A percentile compares a stretch with the other conserved stretches of the same genome.
Evolutionary conservation across 2,888 invertebrate species (phyloP).

Genomic region (Agrochola macilenta): DNA sequence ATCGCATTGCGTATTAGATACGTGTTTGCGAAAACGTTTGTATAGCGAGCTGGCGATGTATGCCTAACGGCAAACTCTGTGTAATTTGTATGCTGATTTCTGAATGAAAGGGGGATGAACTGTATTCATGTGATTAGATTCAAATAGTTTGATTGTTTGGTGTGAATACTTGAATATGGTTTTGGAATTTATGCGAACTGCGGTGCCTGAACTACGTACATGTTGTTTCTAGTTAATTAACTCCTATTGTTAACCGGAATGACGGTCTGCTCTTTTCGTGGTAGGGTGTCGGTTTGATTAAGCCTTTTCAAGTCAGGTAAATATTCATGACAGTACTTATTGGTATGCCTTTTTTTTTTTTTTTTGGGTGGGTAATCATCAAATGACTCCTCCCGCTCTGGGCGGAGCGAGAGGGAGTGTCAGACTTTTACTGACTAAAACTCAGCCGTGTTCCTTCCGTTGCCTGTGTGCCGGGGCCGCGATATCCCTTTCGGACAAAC

Average conservation of each 20-base stretch:
- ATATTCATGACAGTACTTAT: conserved; percentile 9
- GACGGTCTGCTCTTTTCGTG: conserved; percentile 1
- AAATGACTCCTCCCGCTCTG: no score
- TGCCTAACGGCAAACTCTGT: conserved; percentile 17
- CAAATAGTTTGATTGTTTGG: conserved; percentile 22
- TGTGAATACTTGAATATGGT: conserved; percentile 38
- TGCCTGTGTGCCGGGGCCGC: no score
- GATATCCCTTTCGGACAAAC: no score
- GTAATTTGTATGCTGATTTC: conserved; percentile 52
- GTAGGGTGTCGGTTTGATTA: not conserved
- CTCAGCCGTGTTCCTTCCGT: no score
- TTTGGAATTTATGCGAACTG: conserved; percentile 22
- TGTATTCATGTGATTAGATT: conserved; percentile 44
- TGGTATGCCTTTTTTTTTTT: no score
- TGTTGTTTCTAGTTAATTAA: conserved; percentile 20
- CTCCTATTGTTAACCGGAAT: not conserved
- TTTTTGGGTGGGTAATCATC: no score
- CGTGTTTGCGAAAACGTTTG: conserved; percentile 32
- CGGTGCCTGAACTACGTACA: conserved; percentile 2
- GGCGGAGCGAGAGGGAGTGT: no score
- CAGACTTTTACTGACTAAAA: no score
- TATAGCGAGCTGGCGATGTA: conserved; percentile 41
- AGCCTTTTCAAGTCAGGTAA: conserved; percentile 13
- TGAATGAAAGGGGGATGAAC: conserved; percentile 38
- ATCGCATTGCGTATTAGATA: conserved; percentile 39